Conservation (phyloP, 2,888 invertebrate species). For the Parapristionchus giblindavisi region DNA sequence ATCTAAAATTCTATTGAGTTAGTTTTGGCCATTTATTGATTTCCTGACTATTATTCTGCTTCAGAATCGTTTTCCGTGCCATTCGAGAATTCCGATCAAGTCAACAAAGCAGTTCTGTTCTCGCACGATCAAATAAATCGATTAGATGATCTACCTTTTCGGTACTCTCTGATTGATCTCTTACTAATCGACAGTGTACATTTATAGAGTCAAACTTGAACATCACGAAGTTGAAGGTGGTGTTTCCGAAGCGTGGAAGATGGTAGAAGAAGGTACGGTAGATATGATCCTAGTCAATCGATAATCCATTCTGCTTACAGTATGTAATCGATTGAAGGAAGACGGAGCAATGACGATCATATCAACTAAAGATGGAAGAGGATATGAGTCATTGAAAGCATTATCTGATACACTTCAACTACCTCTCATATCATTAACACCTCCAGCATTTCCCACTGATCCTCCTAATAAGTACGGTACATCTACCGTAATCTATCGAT, state of each 20-base stretch:
- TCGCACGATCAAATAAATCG: slow-evolving; percentile 54
- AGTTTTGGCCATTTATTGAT: neutral
- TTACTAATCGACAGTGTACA: neutral
- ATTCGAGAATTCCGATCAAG: slow-evolving; percentile 51
- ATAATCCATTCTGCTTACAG: slow-evolving; percentile 49
- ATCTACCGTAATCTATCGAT: too few species aligned
- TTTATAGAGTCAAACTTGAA: slow-evolving; percentile 53
- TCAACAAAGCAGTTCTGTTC: slow-evolving; percentile 51
- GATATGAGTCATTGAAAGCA: slow-evolving; percentile 51
- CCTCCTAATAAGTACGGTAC: slow-evolving; percentile 5
- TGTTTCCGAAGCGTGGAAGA: slow-evolving; percentile 52
- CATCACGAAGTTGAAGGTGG: slow-evolving; percentile 52
- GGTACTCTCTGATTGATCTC: slow-evolving; percentile 40
- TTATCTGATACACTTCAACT: slow-evolving; percentile 56
- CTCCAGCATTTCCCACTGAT: slow-evolving; percentile 36
- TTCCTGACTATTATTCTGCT: neutral
- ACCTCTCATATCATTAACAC: slow-evolving; percentile 50
- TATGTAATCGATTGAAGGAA: slow-evolving; percentile 65
- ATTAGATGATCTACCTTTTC: slow-evolving; percentile 53
- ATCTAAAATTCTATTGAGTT: neutral
- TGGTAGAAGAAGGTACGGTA: slow-evolving; percentile 47
- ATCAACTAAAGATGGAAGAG: slow-evolving; percentile 57
- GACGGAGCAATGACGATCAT: slow-evolving; percentile 66
- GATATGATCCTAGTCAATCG: neutral
- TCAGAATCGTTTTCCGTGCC: slow-evolving; percentile 64